These are phyloP conservation scores for Burhinus bistriatus DNA, from an alignment of 2,113 vertebrate species.

Conservation along the genomic window DNA sequence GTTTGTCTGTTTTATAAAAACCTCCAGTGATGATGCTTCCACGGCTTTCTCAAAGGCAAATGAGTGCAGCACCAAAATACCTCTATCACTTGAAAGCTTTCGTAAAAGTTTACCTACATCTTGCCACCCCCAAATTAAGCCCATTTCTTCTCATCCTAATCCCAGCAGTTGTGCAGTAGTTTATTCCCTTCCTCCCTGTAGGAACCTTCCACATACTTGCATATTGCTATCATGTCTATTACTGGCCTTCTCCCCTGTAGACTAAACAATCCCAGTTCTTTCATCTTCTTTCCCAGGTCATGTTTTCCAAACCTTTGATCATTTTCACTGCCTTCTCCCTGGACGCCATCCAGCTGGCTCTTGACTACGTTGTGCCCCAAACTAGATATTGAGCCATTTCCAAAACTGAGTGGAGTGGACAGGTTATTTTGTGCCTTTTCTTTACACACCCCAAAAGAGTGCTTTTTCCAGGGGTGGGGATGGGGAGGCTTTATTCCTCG, in stretches of 20 bases:
- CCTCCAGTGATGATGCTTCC: not conserved
- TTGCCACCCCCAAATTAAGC: not conserved
- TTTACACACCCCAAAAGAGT: not conserved
- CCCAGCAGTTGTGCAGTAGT: not conserved
- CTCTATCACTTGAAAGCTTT: not conserved
- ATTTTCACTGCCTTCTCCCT: constrained; percentile 3
- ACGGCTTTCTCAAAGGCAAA: not conserved
- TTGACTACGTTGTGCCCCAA: not conserved
- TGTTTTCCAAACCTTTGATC: constrained; percentile 26
- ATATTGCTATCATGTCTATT: constrained; percentile 28
- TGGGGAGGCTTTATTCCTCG: not conserved
- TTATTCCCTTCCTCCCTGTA: not conserved
- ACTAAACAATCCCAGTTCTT: constrained; percentile 62
- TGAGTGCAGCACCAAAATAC: not conserved
- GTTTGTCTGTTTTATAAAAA: constrained; percentile 15
- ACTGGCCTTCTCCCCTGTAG: constrained; percentile 3
- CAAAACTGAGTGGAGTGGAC: not conserved
- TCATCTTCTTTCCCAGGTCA: constrained; percentile 37
- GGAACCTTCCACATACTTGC: constrained; percentile 37
- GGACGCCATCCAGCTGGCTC: constrained; percentile 24
- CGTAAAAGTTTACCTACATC: not conserved
- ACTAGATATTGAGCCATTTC: not conserved
- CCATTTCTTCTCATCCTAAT: not conserved
- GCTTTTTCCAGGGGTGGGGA: not conserved
- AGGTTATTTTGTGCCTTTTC: not conserved